Evolutionary conservation across 2,797 vertebrate genomes (phyloP).

Genomic region (Sylvilagus floridanus): DNA sequence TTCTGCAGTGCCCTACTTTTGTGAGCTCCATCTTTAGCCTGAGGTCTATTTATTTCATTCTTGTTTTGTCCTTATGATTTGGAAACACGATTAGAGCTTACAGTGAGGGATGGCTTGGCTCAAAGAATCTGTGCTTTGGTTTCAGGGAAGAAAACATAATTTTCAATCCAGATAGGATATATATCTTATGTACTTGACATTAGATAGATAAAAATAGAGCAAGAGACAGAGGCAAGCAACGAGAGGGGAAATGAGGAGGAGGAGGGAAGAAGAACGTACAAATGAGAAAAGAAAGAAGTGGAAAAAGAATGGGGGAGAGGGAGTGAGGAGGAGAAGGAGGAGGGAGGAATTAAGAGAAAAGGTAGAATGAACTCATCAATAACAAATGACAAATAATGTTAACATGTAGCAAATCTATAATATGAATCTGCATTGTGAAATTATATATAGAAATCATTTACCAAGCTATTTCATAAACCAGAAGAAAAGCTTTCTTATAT

Average conservation of each 20-base stretch:
- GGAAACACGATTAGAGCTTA: constrained; percentile 41
- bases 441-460: neutral
- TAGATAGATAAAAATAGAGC: neutral
- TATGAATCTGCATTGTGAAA: neutral
- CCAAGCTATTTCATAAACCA: neutral
- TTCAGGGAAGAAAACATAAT: constrained; percentile 64
- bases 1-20: neutral
- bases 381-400: neutral
- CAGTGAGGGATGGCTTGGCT: constrained; percentile 7
- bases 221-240: neutral
- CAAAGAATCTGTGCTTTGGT: constrained; percentile 19
- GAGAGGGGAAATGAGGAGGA: accelerated
- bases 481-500: neutral
- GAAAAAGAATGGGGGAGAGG: too few relatives aligned
- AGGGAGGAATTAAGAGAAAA: neutral
- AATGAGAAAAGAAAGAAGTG: too few relatives aligned
- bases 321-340: neutral
- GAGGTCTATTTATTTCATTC: constrained; percentile 32
- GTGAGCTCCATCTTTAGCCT: neutral
- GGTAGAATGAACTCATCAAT: neutral
- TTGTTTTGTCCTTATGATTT: constrained; percentile 16
- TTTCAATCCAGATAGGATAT: neutral
- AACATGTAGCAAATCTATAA: neutral
- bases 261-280: accelerated
- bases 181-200: constrained; percentile 9